These are phyloP conservation scores for Limnephilus rhombicus DNA, from an alignment of 2,888 invertebrate species.

Conservation along the genomic window DNA sequence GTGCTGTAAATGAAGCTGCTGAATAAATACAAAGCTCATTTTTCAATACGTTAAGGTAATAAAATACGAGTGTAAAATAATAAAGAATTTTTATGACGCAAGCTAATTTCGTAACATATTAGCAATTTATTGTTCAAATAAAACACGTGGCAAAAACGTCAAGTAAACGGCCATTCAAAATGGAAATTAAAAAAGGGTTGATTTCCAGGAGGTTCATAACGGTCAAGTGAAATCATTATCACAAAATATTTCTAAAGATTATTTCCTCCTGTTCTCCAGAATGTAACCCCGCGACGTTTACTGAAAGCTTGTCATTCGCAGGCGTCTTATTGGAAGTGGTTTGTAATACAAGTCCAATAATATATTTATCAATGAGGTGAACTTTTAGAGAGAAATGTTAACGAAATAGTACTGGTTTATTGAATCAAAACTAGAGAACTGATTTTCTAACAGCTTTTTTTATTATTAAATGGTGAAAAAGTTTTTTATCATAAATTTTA, in stretches of 20 bases:
- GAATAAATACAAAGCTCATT: no score
- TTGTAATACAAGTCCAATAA: background rate
- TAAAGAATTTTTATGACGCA: background rate
- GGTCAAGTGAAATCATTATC: background rate
- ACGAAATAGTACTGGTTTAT: background rate
- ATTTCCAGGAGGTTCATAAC: background rate
- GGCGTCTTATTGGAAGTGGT: background rate
- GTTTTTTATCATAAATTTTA: background rate
- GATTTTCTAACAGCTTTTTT: no score
- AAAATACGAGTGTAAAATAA: background rate
- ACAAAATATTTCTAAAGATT: slow-evolving; percentile 1
- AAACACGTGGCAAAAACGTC: background rate
- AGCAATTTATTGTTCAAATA: background rate
- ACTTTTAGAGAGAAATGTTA: background rate
- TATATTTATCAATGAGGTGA: background rate
- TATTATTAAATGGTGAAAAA: background rate
- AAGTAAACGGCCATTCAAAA: background rate
- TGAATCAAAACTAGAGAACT: background rate
- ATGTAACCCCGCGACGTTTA: background rate
- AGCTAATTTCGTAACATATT: background rate
- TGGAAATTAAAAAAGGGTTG: background rate
- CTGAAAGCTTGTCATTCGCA: background rate
- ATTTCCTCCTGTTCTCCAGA: background rate
- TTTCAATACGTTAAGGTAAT: background rate
- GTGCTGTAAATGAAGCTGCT: no score